Conservation (phyloP, 92 coral and sea anemone genomes). For the Umimayanthus kanabou region DNA sequence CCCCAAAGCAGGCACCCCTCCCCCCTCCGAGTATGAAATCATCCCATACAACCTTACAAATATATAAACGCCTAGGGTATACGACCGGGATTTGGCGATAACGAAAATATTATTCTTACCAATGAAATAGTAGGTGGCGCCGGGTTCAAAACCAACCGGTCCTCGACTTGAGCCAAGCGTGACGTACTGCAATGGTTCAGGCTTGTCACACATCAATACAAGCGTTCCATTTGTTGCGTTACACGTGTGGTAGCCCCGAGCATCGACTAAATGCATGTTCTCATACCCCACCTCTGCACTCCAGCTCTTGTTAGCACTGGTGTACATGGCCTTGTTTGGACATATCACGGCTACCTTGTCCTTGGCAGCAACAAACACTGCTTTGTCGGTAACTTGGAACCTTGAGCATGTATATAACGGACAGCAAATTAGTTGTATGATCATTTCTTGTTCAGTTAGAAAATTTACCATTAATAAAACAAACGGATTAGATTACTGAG, state of each 20-base stretch:
- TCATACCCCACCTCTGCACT: background rate
- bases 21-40: too few relatives aligned
- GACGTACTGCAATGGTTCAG: conserved; percentile 38
- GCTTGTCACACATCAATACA: conserved; percentile 32
- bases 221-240: conserved; percentile 23
- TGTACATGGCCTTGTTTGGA: conserved; percentile 38
- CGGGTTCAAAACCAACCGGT: conserved; percentile 12
- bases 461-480: background rate
- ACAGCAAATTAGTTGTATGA: background rate
- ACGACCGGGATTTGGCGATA: too few relatives aligned
- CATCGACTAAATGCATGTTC: conserved; percentile 16
- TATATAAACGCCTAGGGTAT: too few relatives aligned
- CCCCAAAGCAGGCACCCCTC: too few relatives aligned
- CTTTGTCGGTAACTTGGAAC: background rate
- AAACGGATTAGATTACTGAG: background rate
- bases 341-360: conserved; percentile 19
- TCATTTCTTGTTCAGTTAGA: background rate
- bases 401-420: background rate
- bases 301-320: conserved; percentile 23
- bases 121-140: conserved; percentile 1
- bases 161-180: conserved; percentile 14
- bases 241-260: conserved; percentile 8
- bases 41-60: too few relatives aligned
- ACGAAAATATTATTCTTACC: background rate
- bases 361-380: conserved; percentile 1